Base-by-base conservation (phyloP, 2,113 vertebrate genomes). In the Sminthopsis crassicaudata region DNA sequence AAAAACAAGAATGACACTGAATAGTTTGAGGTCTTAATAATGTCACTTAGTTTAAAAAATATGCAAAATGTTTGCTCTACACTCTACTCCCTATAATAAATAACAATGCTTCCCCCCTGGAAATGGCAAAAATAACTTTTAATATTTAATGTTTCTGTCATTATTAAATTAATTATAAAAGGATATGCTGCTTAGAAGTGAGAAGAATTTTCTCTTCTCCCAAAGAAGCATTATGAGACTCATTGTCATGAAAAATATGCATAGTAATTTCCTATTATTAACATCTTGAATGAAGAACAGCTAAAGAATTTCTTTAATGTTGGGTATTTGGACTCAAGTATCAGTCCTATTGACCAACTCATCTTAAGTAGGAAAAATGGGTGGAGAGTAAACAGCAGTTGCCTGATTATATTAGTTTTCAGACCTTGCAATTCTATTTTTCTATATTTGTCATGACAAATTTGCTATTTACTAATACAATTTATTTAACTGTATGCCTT, bases 311-410 rank as follows among this genome's bases (percentile, higher is more conserved):
- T 84, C 36, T 23, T 19, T 60, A 24, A 92, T 89, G 48, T 27
- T 92, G 42, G 42, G 91, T 5, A 24, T 90, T 60, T 88, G 23
- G 92, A 89, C 30, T 94, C 50, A 92, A 91, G 94, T 26, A 76
- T 93, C 84, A 55, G 30, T 54, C 27, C 50, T 90, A 94, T 55
- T 55, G 22, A 91, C 91, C 24, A 95, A 92, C 53, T 67, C 46
- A 8, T 16, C 76, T 4, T n/a, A 36, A 52, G 94, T 53, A 24
- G 94, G 92, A 97, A 92, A 95, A 46, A 84, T 94, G 60, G 1
- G 19, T 42, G 19, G n/a, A 42, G 2, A 36, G 89, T 10, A 93
- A 51, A 76, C n/a, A 54, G 7, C 90, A 54, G 67, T 51, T 92
- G 0, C 89, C 36, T 53, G 9, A 6, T 91, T 52, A 30, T 84